Base-by-base conservation (phyloP, 2,113 vertebrate species). In the Carassius gibelio region DNA sequence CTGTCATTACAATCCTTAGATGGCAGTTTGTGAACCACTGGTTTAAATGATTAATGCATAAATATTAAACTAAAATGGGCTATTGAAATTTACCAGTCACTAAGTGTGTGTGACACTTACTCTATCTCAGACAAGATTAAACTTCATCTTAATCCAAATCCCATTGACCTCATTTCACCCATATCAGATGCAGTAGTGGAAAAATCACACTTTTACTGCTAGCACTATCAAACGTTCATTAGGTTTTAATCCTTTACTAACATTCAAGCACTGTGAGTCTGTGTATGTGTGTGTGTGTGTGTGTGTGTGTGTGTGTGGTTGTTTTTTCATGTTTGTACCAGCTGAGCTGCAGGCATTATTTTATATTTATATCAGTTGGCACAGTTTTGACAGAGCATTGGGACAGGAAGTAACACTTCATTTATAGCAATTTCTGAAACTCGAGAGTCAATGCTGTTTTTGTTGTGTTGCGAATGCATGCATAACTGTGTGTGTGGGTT, bases 161-260 rank as follows among this genome's bases (percentile, higher is more conserved):
- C 59, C 57, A 59, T 26, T n/a, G 13, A 42, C 59, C 77, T 80
- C 75, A 78, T 61, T 78, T 78, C 55, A 59, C 30, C 34, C 55
- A 59, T 59, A 61, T 78, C 26, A 61, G 55, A 78, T 78, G 36
- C 77, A 64, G 77, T 80, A 62, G 34, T 80, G 77, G 34, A 62
- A 80, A 42, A 42, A 62, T n/a, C 36, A 5, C 8, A 34, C 5
- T 80, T 80, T 45, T 45, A 62, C n/a, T 45, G 34, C 36, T 80
- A 64, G 57, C 11, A 4, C 57, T 45, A 42, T 80, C 17, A 80
- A 80, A 80, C 11, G 5, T 42, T 80, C 45, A 80, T 17, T 62
- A 0, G 36, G 36, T 80, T 80, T 79, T 79, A 62, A 79, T 61
- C 21, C 77, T 79, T 79, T 61, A 17, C 75, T 78, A 38, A 78